Percentiles rank a stretch among this genome's conserved stretches.
Conservation (phyloP, 2,888 invertebrate genomes). For the Oxystoma pomonae region DNA sequence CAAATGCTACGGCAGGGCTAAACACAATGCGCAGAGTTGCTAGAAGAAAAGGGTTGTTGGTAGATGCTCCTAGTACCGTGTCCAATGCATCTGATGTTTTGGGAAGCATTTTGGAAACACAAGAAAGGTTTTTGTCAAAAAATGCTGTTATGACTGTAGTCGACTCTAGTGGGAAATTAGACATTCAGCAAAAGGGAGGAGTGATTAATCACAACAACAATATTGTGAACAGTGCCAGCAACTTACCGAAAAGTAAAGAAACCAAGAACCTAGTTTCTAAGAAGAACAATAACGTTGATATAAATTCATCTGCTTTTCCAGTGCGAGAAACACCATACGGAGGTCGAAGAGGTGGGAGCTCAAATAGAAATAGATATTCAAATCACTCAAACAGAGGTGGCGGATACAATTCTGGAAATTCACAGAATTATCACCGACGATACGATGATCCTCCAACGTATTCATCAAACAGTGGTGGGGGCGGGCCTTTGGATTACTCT, state of each 20-base stretch:
- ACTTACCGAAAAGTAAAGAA: conserved; percentile 12
- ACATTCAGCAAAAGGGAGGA: conserved; percentile 44
- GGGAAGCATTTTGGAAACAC: conserved; percentile 65
- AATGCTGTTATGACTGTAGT: conserved; percentile 56
- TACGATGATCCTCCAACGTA: neutral
- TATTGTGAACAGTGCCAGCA: conserved; percentile 16
- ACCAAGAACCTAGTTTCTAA: neutral
- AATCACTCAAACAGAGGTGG: neutral
- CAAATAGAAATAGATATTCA: neutral
- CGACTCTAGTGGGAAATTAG: conserved; percentile 57
- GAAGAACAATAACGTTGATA: neutral
- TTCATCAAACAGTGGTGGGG: neutral
- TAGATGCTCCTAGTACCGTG: conserved; percentile 42
- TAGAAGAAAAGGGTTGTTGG: conserved; percentile 48
- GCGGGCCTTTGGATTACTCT: conserved; percentile 16
- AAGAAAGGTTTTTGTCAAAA: conserved; percentile 66
- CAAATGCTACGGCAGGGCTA: conserved; percentile 48
- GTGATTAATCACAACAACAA: conserved; percentile 13
- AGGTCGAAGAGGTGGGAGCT: neutral
- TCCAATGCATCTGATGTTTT: conserved; percentile 58
- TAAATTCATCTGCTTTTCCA: neutral
- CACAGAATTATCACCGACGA: neutral
- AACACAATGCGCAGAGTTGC: conserved; percentile 34
- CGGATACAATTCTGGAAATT: neutral
- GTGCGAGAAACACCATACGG: neutral